phyloP scores from a whole-genome alignment of 2,797 vertebrate genomes.

The Lepus oiostolus region DNA sequence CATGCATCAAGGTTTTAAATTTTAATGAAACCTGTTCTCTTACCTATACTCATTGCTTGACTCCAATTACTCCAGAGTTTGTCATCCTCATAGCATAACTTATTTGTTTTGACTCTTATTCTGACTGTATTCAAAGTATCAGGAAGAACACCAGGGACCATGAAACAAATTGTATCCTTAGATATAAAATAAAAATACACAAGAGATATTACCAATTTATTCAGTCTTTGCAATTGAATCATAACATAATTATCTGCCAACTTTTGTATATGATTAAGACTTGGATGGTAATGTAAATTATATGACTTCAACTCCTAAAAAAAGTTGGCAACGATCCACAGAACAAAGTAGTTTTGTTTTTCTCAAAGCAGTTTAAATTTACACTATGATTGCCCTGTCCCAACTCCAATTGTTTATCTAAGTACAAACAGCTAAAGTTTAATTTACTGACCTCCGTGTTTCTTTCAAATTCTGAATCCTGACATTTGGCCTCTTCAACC shows the following conservation, averaged over 20 bases:
- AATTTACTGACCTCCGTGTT: conserved; percentile 79
- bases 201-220: conserved; percentile 45
- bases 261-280: conserved; percentile 60
- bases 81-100: conserved; percentile 74
- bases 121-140: conserved; percentile 75
- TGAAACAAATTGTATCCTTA: conserved; percentile 76
- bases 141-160: conserved; percentile 33
- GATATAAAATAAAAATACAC: conserved; percentile 73
- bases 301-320: conserved; percentile 46
- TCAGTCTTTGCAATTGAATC: conserved; percentile 49
- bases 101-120: conserved; percentile 82
- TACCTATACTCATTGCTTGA: conserved; percentile 84
- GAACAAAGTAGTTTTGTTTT: conserved; percentile 55
- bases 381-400: neutral
- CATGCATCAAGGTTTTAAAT: conserved; percentile 14
- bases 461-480: conserved; percentile 63
- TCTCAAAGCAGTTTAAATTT: conserved; percentile 64
- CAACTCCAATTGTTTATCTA: neutral
- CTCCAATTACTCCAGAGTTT: conserved; percentile 88
- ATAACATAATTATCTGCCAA: conserved; percentile 52
- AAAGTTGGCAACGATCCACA: conserved; percentile 10
- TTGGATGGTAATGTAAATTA: conserved; percentile 45
- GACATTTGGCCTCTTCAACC: conserved; percentile 75
- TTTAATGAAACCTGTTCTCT: conserved; percentile 74
- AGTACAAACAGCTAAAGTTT: conserved; percentile 59